Conservation (phyloP, 2,888 invertebrate species). For the Macrophya alboannulata region DNA sequence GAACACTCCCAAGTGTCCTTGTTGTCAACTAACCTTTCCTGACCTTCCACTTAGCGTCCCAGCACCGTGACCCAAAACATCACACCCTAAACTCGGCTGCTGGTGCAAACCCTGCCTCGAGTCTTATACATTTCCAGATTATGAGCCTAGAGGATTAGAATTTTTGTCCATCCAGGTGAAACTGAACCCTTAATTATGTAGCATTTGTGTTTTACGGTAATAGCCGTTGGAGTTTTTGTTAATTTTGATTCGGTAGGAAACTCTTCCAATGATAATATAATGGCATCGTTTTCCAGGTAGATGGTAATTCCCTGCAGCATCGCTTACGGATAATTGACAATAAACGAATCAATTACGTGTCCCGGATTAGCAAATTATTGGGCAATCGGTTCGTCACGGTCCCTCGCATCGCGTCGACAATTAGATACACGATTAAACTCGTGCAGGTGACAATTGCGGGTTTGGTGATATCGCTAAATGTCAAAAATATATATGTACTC, state of each 20-base stretch:
- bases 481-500: background rate
- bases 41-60: slow-evolving; percentile 30
- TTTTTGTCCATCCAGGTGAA: background rate
- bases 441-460: slow-evolving; percentile 17
- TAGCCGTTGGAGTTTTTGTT: background rate
- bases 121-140: background rate
- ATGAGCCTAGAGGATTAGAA: background rate
- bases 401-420: slow-evolving; percentile 4
- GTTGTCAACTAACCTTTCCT: slow-evolving; percentile 45
- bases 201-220: background rate
- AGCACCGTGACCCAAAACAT: slow-evolving; percentile 37
- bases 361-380: slow-evolving; percentile 48
- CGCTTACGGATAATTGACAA: slow-evolving; percentile 50
- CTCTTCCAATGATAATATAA: background rate
- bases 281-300: background rate
- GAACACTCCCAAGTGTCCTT: slow-evolving; percentile 28
- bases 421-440: slow-evolving; percentile 25
- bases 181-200: background rate
- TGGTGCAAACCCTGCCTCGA: background rate
- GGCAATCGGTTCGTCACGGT: slow-evolving; percentile 44
- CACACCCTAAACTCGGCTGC: background rate
- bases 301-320: slow-evolving; percentile 17
- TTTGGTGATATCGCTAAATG: background rate
- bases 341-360: slow-evolving; percentile 48
- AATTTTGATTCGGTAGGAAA: background rate